These are phyloP conservation scores for Piliocolobus tephrosceles DNA, from an alignment of 2,113 vertebrate genomes.

Conservation along the genomic window DNA sequence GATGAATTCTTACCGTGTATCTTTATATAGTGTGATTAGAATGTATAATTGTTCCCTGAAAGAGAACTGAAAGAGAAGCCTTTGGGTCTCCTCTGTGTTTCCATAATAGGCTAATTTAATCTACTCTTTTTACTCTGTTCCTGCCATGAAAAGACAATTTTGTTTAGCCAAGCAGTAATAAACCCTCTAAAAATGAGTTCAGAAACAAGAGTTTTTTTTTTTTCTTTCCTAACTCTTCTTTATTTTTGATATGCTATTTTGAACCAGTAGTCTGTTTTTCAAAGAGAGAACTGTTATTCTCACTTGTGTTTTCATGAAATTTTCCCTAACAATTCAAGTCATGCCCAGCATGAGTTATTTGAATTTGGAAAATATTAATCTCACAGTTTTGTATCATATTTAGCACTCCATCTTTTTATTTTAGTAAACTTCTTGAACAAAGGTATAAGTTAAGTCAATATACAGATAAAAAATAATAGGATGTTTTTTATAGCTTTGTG, in stretches of 20 bases:
- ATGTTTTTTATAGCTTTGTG: neutral
- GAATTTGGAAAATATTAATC: neutral
- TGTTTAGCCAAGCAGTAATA: neutral
- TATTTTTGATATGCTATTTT: conserved; percentile 12
- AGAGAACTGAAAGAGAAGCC: neutral
- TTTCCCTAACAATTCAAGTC: neutral
- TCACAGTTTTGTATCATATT: neutral
- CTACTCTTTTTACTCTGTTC: neutral
- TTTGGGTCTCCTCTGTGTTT: neutral
- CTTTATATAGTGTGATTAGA: neutral
- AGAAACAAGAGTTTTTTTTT: neutral
- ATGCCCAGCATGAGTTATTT: neutral
- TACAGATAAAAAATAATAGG: neutral
- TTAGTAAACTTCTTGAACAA: neutral
- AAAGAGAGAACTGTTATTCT: neutral
- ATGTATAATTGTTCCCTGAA: neutral
- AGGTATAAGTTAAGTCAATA: neutral
- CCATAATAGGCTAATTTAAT: neutral
- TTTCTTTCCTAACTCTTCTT: neutral
- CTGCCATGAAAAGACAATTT: neutral
- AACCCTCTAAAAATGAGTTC: neutral
- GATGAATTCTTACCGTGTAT: neutral
- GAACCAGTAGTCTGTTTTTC: neutral
- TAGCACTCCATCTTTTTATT: neutral
- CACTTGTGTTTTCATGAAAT: neutral